phyloP scores from a whole-genome alignment of 1,140 invertebrate species.

The Prorops nasuta region DNA sequence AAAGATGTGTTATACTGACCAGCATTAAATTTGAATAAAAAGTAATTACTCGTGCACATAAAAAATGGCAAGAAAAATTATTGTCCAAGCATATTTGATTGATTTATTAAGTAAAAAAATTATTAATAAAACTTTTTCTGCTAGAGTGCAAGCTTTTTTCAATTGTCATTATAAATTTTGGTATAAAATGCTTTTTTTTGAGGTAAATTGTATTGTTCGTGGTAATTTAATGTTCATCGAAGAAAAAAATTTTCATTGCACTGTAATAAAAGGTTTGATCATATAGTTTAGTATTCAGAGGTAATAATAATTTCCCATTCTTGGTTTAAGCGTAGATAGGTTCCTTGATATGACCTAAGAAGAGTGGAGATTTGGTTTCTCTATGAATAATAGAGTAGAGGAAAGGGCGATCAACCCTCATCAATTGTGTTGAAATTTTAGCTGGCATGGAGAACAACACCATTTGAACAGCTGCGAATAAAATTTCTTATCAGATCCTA shows the following conservation, averaged over 20 bases:
- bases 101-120: no score
- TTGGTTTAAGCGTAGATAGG: background rate
- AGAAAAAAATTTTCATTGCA: background rate
- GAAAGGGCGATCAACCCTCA: conserved; percentile 3
- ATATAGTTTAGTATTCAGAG: background rate
- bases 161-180: no score
- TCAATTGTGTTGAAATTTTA: background rate
- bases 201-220: background rate
- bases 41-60: background rate
- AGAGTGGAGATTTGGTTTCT: background rate
- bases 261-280: no score
- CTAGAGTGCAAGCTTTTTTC: no score
- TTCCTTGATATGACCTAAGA: background rate
- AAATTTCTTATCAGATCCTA: background rate
- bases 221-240: background rate
- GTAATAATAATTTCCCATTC: background rate
- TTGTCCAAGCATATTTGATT: no score
- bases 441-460: background rate
- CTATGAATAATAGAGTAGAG: background rate
- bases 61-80: no score
- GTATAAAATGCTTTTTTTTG: no score
- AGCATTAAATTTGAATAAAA: background rate
- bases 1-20: no score
- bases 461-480: background rate
- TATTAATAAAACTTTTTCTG: no score